phyloP scores from a whole-genome alignment of 2,797 vertebrate species.

The Leucoraja ocellata region DNA sequence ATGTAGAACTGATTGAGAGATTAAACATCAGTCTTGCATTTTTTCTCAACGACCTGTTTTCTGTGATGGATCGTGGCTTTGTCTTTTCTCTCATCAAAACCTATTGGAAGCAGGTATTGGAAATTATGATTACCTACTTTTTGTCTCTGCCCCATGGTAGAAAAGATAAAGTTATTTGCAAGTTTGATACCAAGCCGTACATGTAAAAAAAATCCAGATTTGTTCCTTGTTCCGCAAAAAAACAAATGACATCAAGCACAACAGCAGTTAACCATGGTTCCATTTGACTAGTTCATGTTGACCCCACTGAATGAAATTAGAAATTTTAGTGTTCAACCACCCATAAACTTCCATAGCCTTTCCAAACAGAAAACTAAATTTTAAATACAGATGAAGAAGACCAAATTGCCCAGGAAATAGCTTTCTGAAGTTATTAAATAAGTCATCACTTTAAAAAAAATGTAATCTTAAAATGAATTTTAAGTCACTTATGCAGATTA shows the following conservation, averaged over 20 bases:
- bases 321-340: not conserved
- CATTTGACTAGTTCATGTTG: not conserved
- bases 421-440: not conserved
- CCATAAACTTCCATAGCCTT: not conserved
- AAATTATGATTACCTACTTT: not conserved
- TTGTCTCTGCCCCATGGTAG: no score
- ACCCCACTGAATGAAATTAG: not conserved
- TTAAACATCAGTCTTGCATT: slow-evolving; percentile 93
- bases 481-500: not conserved
- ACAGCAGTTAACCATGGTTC: not conserved
- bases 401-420: not conserved
- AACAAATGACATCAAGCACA: not conserved
- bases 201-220: not conserved
- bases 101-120: slow-evolving; percentile 90
- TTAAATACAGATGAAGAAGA: not conserved
- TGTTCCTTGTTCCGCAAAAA: not conserved
- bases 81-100: slow-evolving; percentile 84
- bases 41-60: slow-evolving; percentile 92
- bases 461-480: not conserved
- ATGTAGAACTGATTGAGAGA: slow-evolving; percentile 91
- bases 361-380: not conserved
- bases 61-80: slow-evolving; percentile 96
- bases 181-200: not conserved
- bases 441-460: not conserved
- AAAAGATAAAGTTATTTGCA: not conserved